Base-by-base conservation (phyloP, 92 coral and sea anemone genomes). In the Nematostella vectensis region DNA sequence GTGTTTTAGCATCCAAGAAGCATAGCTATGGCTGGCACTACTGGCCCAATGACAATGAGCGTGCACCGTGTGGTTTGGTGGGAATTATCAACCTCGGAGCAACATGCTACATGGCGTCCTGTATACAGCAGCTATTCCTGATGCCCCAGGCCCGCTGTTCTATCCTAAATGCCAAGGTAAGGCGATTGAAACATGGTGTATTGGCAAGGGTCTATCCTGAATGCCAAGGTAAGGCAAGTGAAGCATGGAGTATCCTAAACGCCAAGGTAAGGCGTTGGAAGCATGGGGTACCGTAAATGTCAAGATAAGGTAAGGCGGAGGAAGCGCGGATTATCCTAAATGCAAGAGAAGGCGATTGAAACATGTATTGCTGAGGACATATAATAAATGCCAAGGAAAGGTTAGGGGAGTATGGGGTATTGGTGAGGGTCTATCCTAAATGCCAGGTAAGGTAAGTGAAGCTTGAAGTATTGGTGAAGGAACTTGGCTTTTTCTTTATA, bases 11-110 rank as follows among this genome's bases (percentile, higher is more conserved):
- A 40, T 73, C 81, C 19, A 88, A 83, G 54, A 85, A 86, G 48
- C 91, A 80, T 33, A 81, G 95, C 2, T 93, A 93, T 25, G 96
- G 96, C 49, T 93, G 99, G 99, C 93, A 93, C 66, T 93, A 93
- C 74, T 93, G 99, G 99, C 99, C 99, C 3, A 93, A 93, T 58
- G 99, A 93, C 62, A 93, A 86, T 68, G 95, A 95, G 22, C 91
- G 95, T 1, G 77, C 99, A 17, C 80, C 82, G 8, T 93, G 89
- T 79, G 99, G 99, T 29, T 80, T 93, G 19, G 87, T 88, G 23
- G 99, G 99, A 37, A 87, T 93, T 68, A 87, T 93, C 57, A 93
- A 93, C 58, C 70, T 93, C 36, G 99, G 99, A 18, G 99, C 99
- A 40, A 93, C 99, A 1, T 93, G 99, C 45, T 93, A 93, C 72